Conservation (phyloP, 2,797 vertebrate genomes). For the Hydrophis major region DNA sequence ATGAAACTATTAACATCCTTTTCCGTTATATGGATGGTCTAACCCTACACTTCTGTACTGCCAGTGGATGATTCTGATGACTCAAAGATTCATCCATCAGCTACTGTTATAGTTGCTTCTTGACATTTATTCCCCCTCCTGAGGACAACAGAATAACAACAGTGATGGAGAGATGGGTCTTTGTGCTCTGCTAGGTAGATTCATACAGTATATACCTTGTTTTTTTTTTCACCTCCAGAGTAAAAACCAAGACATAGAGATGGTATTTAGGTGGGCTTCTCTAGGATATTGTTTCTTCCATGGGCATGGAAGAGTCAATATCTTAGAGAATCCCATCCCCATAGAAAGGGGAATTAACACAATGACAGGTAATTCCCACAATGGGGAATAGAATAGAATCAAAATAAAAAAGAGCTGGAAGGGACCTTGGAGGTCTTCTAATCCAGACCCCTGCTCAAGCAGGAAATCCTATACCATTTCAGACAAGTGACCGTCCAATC, state of each 20-base stretch:
- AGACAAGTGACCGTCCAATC: too few relatives aligned
- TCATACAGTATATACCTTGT: background rate
- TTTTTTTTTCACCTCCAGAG: background rate
- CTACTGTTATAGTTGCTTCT: background rate
- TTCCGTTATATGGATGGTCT: background rate
- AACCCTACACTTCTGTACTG: background rate
- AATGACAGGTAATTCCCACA: background rate
- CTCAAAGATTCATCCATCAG: background rate
- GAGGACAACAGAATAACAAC: background rate
- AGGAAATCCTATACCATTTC: too few relatives aligned
- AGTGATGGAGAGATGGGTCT: background rate
- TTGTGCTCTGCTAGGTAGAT: background rate
- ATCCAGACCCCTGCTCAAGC: too few relatives aligned
- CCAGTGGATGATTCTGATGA: background rate
- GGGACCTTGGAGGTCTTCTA: too few relatives aligned
- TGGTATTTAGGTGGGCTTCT: background rate
- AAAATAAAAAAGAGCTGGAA: too few relatives aligned
- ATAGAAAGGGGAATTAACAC: background rate
- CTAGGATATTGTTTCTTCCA: background rate
- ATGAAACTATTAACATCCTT: background rate
- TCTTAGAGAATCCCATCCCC: too few relatives aligned
- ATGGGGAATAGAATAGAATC: background rate
- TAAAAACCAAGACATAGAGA: background rate
- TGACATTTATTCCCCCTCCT: background rate
- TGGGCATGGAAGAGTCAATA: background rate